Evolutionary conservation across 2,888 invertebrate species (phyloP).

Genomic region (Apodemia duryi): DNA sequence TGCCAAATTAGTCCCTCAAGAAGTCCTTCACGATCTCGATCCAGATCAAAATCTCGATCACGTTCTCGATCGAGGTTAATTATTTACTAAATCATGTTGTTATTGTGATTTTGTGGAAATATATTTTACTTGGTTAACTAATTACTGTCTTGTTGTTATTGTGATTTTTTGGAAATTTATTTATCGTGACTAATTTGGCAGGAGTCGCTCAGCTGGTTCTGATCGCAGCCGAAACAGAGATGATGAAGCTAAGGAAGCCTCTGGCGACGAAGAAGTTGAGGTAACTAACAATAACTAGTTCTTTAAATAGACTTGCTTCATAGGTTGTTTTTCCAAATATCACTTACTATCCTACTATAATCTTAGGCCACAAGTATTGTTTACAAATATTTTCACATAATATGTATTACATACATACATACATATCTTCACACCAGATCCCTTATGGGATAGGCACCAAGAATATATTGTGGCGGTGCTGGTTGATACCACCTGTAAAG

Average conservation of each 20-base stretch:
- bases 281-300: constrained; percentile 42
- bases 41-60: constrained; percentile 60
- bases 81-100: background rate
- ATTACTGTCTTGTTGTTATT: background rate
- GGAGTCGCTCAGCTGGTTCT: constrained; percentile 68
- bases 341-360: background rate
- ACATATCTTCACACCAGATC: too few species aligned
- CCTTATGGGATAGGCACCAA: too few species aligned
- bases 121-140: background rate
- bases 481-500: too few species aligned
- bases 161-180: background rate
- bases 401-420: too few species aligned
- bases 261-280: constrained; percentile 84
- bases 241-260: constrained; percentile 85
- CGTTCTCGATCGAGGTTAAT: constrained; percentile 51
- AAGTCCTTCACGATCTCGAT: constrained; percentile 64
- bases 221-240: constrained; percentile 70
- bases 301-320: background rate
- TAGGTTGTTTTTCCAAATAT: background rate
- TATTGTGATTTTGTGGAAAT: background rate
- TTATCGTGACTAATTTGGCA: constrained; percentile 30
- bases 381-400: too few species aligned
- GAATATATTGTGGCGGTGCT: too few species aligned
- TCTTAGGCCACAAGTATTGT: too few species aligned
- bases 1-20: constrained; percentile 59